These are phyloP conservation scores for Diachasma alloeum DNA, from an alignment of 1,140 invertebrate genomes.

Conservation along the genomic window DNA sequence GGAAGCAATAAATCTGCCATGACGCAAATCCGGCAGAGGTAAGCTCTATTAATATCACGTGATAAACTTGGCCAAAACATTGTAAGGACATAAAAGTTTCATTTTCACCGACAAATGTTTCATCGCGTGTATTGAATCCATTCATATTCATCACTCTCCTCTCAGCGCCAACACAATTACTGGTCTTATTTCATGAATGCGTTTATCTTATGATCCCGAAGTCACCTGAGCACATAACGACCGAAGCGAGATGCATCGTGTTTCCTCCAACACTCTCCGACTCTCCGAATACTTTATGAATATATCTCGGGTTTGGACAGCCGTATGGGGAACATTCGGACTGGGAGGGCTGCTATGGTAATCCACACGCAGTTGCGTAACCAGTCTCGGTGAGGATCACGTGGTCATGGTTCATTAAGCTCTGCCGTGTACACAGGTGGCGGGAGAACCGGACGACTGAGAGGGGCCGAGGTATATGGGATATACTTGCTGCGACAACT, in stretches of 20 bases:
- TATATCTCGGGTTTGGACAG: background rate
- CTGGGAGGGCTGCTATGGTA: slow-evolving; percentile 13
- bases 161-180: background rate
- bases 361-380: slow-evolving; percentile 16
- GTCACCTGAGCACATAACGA: background rate
- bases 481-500: background rate
- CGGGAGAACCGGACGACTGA: background rate
- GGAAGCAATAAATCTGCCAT: background rate
- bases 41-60: background rate
- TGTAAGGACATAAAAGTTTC: background rate
- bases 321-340: background rate
- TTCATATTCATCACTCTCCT: background rate
- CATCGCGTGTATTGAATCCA: background rate
- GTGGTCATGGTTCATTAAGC: slow-evolving; percentile 26
- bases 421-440: background rate
- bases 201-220: background rate
- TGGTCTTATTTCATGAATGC: background rate
- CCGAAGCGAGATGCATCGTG: background rate
- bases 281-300: background rate
- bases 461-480: background rate
- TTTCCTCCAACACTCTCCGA: background rate
- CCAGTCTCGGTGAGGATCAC: slow-evolving; percentile 13
- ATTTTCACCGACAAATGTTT: background rate
- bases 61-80: background rate
- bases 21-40: background rate